Base-by-base conservation (phyloP, 2,888 invertebrate genomes). In the Heliconius hortense region DNA sequence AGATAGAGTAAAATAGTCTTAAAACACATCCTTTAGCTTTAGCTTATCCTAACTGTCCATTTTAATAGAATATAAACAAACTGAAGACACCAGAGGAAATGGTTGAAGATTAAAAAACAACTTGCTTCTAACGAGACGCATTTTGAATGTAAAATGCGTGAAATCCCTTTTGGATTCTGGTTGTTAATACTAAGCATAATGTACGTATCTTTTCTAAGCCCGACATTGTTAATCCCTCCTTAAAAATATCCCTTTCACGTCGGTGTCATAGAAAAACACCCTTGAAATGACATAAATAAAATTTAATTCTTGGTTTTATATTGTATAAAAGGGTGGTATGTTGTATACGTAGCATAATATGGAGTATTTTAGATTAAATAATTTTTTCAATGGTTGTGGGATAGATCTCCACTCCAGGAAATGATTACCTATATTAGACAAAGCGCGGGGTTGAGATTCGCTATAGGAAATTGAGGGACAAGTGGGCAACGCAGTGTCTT, bases 211-310 rank as follows among this genome's bases (percentile, higher is more conserved):
- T 56, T 48, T 31, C 35, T 56, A 63, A 75, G 66, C 71, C 67
- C 62, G 21, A 24, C 26, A 35, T 35, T 64, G 66, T 72, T 74
- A 77, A 73, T 73, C 56, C 67, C 39, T 67, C 74, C 78, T 71
- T 73, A 73, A 78, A 76, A 76, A 75, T 75, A 76, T 76, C 75
- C 75, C 73, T 71, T 75, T 75, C 73, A 76, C 59, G 28, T 63
- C 63, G 26, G 28, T 11, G 28, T 24, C 64, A 39, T 72, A 48
- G 53, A 63, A 72, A 63, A 63, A 48, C 35, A 39, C 39, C 72
- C 63, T 35, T 62, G 73, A 78, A 73, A 77, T 67, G 64, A 56
- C 76, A 75, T 77, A 78, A 78, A 79, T 78, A 78, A 79, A 77
- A 79, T 79, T 78, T 75, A 77, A 77, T 76, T 75, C 70, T 69